Conservation (phyloP, 2,888 invertebrate genomes). For the Lasioglossum lativentre region DNA sequence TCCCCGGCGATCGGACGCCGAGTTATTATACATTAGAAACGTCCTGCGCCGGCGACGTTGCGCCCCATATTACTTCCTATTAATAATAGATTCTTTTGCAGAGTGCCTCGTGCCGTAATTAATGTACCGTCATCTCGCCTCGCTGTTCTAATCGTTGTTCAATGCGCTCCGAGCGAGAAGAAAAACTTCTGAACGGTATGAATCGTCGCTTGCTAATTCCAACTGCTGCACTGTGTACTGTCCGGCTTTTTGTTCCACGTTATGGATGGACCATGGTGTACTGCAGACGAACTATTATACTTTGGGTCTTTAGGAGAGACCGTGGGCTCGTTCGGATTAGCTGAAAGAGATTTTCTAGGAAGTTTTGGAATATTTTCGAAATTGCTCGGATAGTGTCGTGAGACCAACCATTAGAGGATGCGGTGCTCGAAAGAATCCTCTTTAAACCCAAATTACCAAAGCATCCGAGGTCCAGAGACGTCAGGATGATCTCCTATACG, state of each 20-base stretch:
- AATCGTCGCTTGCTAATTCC: background rate
- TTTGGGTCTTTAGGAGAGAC: background rate
- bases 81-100: constrained; percentile 43
- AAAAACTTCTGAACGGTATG: constrained; percentile 22
- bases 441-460: background rate
- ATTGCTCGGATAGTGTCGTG: too few relatives aligned
- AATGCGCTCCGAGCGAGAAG: constrained; percentile 16
- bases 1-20: constrained; percentile 18
- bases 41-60: constrained; percentile 23
- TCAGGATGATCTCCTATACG: background rate
- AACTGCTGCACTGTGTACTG: background rate
- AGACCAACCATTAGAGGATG: background rate
- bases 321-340: background rate
- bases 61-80: constrained; percentile 17
- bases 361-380: background rate
- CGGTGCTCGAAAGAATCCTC: background rate
- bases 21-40: constrained; percentile 55
- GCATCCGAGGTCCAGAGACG: background rate
- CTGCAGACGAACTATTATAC: background rate
- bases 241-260: background rate
- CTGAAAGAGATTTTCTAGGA: background rate
- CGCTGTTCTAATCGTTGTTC: constrained; percentile 41
- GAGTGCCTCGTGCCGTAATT: constrained; percentile 20
- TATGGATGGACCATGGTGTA: background rate
- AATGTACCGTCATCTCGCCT: constrained; percentile 34